Percentiles rank a stretch among this genome's conserved stretches.
These are phyloP conservation scores for Ancistrus triradiatus DNA, from an alignment of 2,113 vertebrate species.

Conservation along the genomic window DNA sequence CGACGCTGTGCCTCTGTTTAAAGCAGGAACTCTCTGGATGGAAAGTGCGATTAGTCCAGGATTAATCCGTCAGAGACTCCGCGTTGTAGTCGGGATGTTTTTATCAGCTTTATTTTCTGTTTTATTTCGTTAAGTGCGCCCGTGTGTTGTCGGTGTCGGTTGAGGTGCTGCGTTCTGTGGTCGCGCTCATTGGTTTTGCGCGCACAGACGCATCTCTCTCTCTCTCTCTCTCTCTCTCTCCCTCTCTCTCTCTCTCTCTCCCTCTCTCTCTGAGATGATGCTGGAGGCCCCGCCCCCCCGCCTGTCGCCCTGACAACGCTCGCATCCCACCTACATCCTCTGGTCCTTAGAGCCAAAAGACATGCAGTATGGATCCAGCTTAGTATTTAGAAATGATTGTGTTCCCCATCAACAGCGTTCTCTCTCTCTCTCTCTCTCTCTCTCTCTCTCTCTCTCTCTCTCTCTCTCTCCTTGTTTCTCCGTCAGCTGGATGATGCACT, in stretches of 20 bases:
- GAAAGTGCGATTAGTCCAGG: not conserved
- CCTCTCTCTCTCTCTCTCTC: slow-evolving; percentile 42
- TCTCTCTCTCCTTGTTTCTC: slow-evolving; percentile 19
- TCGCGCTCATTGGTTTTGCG: slow-evolving; percentile 12
- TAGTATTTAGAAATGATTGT: not conserved
- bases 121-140: slow-evolving; percentile 1
- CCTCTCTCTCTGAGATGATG: slow-evolving; percentile 34
- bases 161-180: slow-evolving; percentile 45
- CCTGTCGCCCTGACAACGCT: slow-evolving; percentile 65
- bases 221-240: slow-evolving; percentile 35
- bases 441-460: slow-evolving; percentile 30
- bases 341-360: slow-evolving; percentile 14
- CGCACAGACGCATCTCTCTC: slow-evolving; percentile 6
- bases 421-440: slow-evolving; percentile 19
- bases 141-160: slow-evolving; percentile 17
- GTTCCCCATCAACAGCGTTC: slow-evolving; percentile 4
- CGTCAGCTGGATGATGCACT: slow-evolving; percentile 60
- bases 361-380: slow-evolving; percentile 49
- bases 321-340: slow-evolving; percentile 37
- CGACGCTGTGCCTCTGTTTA: not conserved
- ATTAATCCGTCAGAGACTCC: not conserved
- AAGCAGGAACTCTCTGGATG: not conserved
- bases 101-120: not conserved
- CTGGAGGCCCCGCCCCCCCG: slow-evolving; percentile 59
- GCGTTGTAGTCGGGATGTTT: not conserved